Conservation (phyloP, 2,797 vertebrate genomes). For the Eulemur albifrons region DNA sequence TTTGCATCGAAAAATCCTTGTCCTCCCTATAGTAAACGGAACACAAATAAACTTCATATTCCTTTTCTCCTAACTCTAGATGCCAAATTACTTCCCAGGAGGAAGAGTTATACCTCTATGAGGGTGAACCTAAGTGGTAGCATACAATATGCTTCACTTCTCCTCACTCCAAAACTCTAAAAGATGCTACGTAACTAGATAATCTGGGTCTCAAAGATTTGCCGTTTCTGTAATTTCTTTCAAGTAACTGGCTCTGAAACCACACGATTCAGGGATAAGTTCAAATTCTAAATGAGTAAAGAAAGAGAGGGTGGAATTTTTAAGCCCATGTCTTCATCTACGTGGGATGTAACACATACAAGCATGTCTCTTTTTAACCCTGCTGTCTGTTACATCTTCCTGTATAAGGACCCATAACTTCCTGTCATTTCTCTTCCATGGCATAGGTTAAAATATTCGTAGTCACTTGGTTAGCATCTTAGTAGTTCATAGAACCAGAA, state of each 20-base stretch:
- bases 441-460: neutral
- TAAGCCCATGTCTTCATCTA: neutral
- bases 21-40: neutral
- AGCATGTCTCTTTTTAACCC: neutral
- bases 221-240: neutral
- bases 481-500: neutral
- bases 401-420: neutral
- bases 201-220: neutral
- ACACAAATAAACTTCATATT: neutral
- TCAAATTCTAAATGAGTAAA: neutral
- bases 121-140: neutral
- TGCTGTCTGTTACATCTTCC: neutral
- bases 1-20: neutral
- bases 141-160: neutral
- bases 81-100: neutral
- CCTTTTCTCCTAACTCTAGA: neutral
- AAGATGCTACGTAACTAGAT: neutral
- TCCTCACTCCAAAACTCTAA: neutral
- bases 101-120: neutral
- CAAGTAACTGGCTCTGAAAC: neutral
- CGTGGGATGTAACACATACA: neutral
- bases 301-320: neutral
- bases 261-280: neutral
- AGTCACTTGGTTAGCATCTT: neutral
- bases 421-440: neutral